These are phyloP conservation scores for Chaunax sp. DNA, from an alignment of 2,797 vertebrate species.

Conservation along the genomic window DNA sequence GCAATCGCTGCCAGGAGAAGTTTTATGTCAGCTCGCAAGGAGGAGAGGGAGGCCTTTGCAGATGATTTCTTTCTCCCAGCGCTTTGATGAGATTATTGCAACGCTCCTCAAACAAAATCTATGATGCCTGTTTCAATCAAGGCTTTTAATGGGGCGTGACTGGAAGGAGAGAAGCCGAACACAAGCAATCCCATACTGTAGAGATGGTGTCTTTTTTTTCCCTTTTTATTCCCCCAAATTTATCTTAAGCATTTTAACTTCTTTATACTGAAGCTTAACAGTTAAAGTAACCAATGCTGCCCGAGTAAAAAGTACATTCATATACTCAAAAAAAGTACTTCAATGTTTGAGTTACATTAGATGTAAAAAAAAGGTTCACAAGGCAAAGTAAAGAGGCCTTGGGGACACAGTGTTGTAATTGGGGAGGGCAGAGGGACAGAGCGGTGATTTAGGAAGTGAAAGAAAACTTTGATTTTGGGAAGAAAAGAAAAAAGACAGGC, in stretches of 20 bases:
- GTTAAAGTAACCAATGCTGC: too few relatives aligned
- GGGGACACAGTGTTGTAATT: conserved; percentile 18
- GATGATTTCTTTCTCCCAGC: conserved; percentile 48
- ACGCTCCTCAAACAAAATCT: too few relatives aligned
- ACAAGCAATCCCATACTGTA: background rate
- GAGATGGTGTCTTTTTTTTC: too few relatives aligned
- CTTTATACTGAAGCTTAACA: too few relatives aligned
- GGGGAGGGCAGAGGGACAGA: background rate
- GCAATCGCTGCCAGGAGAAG: conserved; percentile 67
- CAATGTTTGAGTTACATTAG: too few relatives aligned
- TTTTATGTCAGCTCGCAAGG: conserved; percentile 45
- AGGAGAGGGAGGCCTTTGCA: conserved; percentile 42
- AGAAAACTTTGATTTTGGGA: conserved; percentile 30
- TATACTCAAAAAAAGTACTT: too few relatives aligned
- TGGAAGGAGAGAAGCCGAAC: conserved; percentile 37
- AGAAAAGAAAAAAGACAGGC: conserved; percentile 8
- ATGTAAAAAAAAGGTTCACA: background rate
- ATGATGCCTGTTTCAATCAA: conserved; percentile 62
- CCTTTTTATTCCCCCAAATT: too few relatives aligned
- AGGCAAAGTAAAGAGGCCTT: background rate
- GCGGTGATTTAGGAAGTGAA: conserved; percentile 28
- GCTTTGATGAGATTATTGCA: conserved; percentile 69
- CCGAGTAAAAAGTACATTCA: too few relatives aligned
- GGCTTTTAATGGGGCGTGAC: too few relatives aligned
- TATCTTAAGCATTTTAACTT: too few relatives aligned